Evolutionary conservation across 2,888 invertebrate genomes (phyloP).

Genomic region (Norana najaformis): DNA sequence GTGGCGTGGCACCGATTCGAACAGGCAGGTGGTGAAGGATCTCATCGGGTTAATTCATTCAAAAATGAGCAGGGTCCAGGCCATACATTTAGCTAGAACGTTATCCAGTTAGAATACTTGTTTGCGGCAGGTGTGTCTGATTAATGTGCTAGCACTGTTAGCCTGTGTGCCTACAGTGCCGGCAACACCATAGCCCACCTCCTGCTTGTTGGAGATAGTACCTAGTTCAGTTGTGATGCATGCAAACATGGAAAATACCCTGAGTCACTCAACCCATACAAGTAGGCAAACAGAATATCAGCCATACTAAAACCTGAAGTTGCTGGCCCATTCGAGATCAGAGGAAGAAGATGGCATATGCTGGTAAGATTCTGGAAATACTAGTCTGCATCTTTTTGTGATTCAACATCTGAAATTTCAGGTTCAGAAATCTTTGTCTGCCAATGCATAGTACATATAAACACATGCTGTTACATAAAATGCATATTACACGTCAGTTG

Average conservation of each 20-base stretch:
- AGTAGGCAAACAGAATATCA: not conserved
- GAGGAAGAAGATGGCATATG: not conserved
- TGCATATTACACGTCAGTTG: too few species aligned
- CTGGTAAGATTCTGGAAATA: not conserved
- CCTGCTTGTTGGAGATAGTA: not conserved
- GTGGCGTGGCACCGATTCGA: too few species aligned
- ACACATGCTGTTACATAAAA: too few species aligned
- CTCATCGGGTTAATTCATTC: too few species aligned
- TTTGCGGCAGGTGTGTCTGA: not conserved
- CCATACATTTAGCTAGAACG: not conserved
- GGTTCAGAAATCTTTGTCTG: too few species aligned
- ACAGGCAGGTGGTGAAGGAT: too few species aligned
- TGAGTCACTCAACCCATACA: not conserved
- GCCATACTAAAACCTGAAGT: not conserved
- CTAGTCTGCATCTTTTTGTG: not conserved
- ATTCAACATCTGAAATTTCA: not conserved
- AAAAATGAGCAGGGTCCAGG: too few species aligned
- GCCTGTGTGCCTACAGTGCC: not conserved
- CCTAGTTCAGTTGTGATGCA: not conserved
- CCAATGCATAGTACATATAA: too few species aligned
- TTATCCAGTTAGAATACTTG: not conserved
- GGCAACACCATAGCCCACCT: not conserved
- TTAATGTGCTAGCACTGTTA: not conserved
- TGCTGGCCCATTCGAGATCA: not conserved
- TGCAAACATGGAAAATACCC: not conserved